A percentile compares a stretch with the other conserved stretches of the same genome.
Evolutionary conservation across 1,140 invertebrate species (phyloP).

Genomic region (Hylaeus volcanicus): DNA sequence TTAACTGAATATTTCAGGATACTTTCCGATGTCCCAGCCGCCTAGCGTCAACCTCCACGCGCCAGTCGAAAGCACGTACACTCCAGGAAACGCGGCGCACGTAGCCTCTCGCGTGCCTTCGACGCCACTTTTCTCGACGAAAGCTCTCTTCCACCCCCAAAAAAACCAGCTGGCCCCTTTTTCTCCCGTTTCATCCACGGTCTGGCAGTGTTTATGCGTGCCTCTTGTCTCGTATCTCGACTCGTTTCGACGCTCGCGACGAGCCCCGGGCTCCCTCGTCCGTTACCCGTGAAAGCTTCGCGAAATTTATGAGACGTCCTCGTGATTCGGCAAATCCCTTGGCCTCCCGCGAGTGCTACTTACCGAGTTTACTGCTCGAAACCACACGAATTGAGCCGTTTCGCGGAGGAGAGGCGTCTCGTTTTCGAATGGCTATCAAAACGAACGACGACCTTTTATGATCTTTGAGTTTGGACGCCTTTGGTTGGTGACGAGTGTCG

Average conservation of each 20-base stretch:
- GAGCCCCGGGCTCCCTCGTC: slow-evolving; percentile 7
- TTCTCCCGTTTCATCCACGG: neutral
- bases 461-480: neutral
- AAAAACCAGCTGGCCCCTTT: slow-evolving; percentile 1
- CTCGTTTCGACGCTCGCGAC: slow-evolving; percentile 46
- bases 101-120: neutral
- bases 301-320: slow-evolving; percentile 29
- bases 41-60: slow-evolving; percentile 41
- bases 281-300: slow-evolving; percentile 12
- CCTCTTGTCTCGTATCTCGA: slow-evolving; percentile 43
- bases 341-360: slow-evolving; percentile 24
- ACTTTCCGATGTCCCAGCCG: slow-evolving; percentile 51
- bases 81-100: neutral
- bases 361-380: slow-evolving; percentile 16
- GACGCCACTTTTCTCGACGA: slow-evolving; percentile 6
- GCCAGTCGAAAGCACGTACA: slow-evolving; percentile 18
- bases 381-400: slow-evolving; percentile 35
- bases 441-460: slow-evolving; percentile 16
- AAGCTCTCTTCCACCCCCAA: slow-evolving; percentile 6
- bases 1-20: slow-evolving; percentile 69
- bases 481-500: too few relatives aligned
- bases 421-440: slow-evolving; percentile 31
- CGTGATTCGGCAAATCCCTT: slow-evolving; percentile 37
- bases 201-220: slow-evolving; percentile 30
- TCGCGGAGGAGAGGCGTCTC: neutral